Evolutionary conservation across 2,797 vertebrate species (phyloP), one percentile per base, ranked within the genome.

Genomic region (Poeciliopsis gracilis): DNA sequence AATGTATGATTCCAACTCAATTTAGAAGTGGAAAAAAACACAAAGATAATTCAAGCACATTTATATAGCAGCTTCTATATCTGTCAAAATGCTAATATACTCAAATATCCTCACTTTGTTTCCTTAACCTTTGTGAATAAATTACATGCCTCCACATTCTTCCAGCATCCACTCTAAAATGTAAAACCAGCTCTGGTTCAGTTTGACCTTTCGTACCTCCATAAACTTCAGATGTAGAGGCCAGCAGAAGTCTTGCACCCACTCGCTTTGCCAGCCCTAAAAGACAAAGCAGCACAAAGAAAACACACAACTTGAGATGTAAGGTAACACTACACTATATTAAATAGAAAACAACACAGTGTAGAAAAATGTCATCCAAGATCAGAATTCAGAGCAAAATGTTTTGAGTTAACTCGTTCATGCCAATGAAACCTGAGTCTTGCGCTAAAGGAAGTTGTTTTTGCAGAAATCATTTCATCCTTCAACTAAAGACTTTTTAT

Each of bases 161-260:
- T 53, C 23, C 46, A 77, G 33, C 1, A 25, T 46, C 2, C 10
- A 57, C 66, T 57, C 30, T 46, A 63, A 15, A 80, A 66, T 25
- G 46, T 9, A 76, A 72, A 63, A 45, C n/a, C 53, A n/a, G 36
- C 25, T 45, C n/a, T 11, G n/a, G 36, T 25, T 59, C 20, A 57
- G 23, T 59, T 55, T n/a, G 23, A 11, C 82, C 12, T 63, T 70
- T 88, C 95, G 95, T 95, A 99, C 98, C 98, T 97, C 98, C 98
- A 81, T 99, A 99, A 2, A 99, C 97, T 87, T 99, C 98, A 0
- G 98, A 99, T 0, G 98, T 99, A 61, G 98, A 99, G 30, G 98
- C 98, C 84, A 99, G 94, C 4, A 99, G 96, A 61, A 99, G 96
- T 43, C 98, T 97, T 77, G 98, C 98, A 1, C 98, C 98, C 5